Evolutionary conservation across 2,113 vertebrate genomes (phyloP).

Genomic region (Syngnathoides biaculeatus): DNA sequence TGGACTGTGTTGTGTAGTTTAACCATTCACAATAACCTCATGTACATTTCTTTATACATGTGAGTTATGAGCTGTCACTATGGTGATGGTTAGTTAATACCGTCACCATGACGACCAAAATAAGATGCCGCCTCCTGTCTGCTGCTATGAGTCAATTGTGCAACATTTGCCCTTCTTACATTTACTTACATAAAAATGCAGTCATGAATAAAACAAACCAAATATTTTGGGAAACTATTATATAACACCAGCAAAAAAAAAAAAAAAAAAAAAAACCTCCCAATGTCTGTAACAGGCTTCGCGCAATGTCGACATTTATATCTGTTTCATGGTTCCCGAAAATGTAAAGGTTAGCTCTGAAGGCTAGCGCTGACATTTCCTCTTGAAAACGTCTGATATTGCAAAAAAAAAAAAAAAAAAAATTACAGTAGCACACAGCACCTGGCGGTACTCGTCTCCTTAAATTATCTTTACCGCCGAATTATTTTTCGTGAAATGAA

Average conservation of each 20-base stretch:
- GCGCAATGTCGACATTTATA: slow-evolving; percentile 1
- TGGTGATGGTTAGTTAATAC: background rate
- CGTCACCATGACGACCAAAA: background rate
- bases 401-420: slow-evolving; percentile 3
- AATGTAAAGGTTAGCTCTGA: slow-evolving; percentile 41
- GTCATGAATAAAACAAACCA: background rate
- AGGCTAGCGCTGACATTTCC: slow-evolving; percentile 44
- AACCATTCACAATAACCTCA: too few species aligned
- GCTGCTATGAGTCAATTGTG: background rate
- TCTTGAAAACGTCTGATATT: slow-evolving; percentile 17
- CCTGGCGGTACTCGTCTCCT: slow-evolving; percentile 13
- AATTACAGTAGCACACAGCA: slow-evolving; percentile 11
- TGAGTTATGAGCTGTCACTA: too few species aligned
- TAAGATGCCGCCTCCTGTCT: background rate
- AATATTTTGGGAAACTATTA: background rate
- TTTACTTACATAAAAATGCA: background rate
- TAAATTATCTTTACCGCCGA: background rate
- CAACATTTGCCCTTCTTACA: background rate
- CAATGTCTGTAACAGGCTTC: background rate
- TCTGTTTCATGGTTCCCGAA: slow-evolving; percentile 19
- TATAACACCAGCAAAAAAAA: slow-evolving; percentile 1
- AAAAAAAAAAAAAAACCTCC: too few species aligned
- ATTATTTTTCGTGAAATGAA: slow-evolving; percentile 6
- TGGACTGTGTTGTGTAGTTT: too few species aligned
- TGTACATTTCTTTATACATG: too few species aligned